A percentile compares a stretch with the other conserved stretches of the same genome.
Conservation (phyloP, 2,888 invertebrate species). For the Cheilosia soror region DNA sequence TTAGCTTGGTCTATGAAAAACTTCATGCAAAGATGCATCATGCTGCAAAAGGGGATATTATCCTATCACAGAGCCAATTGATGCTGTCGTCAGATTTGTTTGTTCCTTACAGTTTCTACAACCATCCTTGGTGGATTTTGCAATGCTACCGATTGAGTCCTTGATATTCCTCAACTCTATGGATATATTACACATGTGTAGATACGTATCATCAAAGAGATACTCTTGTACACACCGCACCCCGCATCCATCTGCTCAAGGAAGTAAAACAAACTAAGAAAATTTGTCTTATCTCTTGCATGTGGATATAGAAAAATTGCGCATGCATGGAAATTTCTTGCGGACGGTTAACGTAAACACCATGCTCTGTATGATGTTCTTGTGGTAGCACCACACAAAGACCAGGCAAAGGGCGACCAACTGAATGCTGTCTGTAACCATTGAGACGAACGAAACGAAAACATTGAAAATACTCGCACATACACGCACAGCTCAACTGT, state of each 20-base stretch:
- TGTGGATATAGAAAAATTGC: slow-evolving; percentile 41
- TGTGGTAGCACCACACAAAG: slow-evolving; percentile 9
- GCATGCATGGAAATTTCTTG: slow-evolving; percentile 59
- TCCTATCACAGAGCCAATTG: slow-evolving; percentile 72
- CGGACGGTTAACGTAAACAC: slow-evolving; percentile 55
- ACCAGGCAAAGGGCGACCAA: slow-evolving; percentile 2
- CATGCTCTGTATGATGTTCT: not conserved
- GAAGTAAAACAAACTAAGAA: slow-evolving; percentile 64
- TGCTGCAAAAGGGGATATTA: slow-evolving; percentile 52
- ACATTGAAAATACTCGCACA: slow-evolving; percentile 8
- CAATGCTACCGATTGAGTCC: slow-evolving; percentile 58
- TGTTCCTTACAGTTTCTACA: slow-evolving; percentile 62
- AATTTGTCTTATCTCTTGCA: slow-evolving; percentile 39
- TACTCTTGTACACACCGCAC: slow-evolving; percentile 11
- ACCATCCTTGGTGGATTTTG: slow-evolving; percentile 32
- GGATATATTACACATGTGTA: not conserved
- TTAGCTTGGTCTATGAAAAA: slow-evolving; percentile 51
- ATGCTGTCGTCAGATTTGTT: slow-evolving; percentile 74
- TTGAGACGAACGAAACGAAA: not conserved
- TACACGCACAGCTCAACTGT: slow-evolving; percentile 30
- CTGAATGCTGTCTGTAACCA: not conserved
- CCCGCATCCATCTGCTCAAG: slow-evolving; percentile 36
- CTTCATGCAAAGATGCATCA: slow-evolving; percentile 62
- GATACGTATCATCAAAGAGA: slow-evolving; percentile 39
- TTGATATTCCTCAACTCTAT: slow-evolving; percentile 24